Percentiles rank a stretch among this genome's conserved stretches.
These are phyloP conservation scores for Podilymbus podiceps DNA, from an alignment of 2,113 vertebrate genomes.

Conservation along the genomic window DNA sequence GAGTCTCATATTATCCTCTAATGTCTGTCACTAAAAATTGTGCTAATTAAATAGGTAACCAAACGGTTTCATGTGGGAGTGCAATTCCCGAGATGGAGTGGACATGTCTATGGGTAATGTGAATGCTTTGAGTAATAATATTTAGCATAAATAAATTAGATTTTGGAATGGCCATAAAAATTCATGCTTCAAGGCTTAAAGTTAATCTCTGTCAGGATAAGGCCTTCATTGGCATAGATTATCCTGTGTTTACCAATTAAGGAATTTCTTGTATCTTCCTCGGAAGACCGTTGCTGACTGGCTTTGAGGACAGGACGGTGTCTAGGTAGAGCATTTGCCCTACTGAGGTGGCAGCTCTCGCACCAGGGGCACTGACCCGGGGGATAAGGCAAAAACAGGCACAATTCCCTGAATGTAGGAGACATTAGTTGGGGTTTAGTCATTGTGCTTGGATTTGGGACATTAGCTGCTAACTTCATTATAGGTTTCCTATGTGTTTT, in stretches of 20 bases:
- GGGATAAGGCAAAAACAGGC: not conserved
- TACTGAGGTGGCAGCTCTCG: not conserved
- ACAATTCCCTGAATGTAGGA: rapidly evolving
- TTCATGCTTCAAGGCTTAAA: not conserved
- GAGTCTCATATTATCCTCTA: not conserved
- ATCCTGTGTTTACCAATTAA: not conserved
- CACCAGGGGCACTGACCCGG: not conserved
- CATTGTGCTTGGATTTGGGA: not conserved
- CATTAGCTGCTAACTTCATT: not conserved
- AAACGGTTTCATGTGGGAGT: rapidly evolving
- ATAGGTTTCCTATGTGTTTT: not conserved
- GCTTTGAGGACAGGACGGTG: not conserved
- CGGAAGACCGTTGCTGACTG: not conserved
- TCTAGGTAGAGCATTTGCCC: not conserved
- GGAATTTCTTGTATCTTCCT: not conserved
- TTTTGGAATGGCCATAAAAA: not conserved
- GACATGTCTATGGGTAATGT: not conserved
- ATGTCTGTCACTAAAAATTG: not conserved
- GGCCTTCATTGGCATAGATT: not conserved
- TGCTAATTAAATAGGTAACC: not conserved
- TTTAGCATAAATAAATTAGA: conserved; percentile 22
- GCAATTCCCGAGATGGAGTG: not conserved
- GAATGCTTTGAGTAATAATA: not conserved
- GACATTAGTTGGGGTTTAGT: not conserved
- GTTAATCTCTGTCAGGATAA: conserved; percentile 1